These are phyloP conservation scores for Poecilia wingei DNA, from an alignment of 2,797 vertebrate species.

Conservation along the genomic window DNA sequence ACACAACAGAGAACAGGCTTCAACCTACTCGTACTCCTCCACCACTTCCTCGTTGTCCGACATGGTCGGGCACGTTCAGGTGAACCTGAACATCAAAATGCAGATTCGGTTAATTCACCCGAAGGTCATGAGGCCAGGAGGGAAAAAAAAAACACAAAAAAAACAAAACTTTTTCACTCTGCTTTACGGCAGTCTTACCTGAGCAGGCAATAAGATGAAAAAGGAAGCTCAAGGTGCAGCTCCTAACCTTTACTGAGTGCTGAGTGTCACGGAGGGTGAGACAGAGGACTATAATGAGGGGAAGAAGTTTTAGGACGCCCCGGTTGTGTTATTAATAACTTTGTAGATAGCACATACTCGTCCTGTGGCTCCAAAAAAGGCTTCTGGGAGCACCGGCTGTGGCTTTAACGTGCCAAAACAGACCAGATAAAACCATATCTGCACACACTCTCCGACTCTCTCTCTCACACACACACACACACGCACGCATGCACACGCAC, in stretches of 20 bases:
- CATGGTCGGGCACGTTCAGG: conserved; percentile 74
- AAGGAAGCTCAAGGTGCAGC: conserved; percentile 8
- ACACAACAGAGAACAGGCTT: conserved; percentile 1
- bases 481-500: conserved; percentile 8
- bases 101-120: background rate
- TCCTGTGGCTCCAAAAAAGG: conserved; percentile 72
- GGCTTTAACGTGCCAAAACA: conserved; percentile 13
- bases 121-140: background rate
- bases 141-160: background rate
- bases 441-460: conserved; percentile 32
- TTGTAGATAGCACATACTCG: conserved; percentile 66
- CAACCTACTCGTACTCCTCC: conserved; percentile 89
- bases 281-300: conserved; percentile 7
- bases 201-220: conserved; percentile 3
- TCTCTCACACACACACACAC: too few relatives aligned
- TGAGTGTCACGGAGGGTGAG: conserved; percentile 27
- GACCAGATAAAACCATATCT: conserved; percentile 43
- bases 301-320: conserved; percentile 41
- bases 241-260: conserved; percentile 13
- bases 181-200: conserved; percentile 30
- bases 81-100: conserved; percentile 23
- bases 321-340: conserved; percentile 79
- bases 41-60: conserved; percentile 88
- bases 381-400: conserved; percentile 8
- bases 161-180: background rate